Evolutionary conservation across 2,797 vertebrate species (phyloP), one percentile per base, ranked within the genome.

Genomic region (Calcarius lapponicus): DNA sequence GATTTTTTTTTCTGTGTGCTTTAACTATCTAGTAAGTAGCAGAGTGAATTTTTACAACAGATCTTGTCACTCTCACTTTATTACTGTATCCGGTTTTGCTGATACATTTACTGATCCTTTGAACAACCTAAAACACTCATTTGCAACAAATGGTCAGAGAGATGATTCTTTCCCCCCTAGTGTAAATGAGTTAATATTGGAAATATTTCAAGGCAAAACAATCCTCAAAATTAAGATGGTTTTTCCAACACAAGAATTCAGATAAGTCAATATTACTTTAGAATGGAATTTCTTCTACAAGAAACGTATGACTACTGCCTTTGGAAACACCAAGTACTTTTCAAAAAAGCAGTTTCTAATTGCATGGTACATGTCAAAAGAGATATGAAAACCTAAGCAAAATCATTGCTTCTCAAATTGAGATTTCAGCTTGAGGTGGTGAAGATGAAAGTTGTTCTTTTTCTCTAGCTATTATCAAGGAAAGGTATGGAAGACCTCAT

Each of bases 241-340:
- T 74, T 75, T 28, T 85, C 17, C 36, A 51, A n/a, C 8, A 7
- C 10, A 54, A 32, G 7, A 31, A 70, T 51, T 58, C 34, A 50
- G 17, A 3, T 36, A 62, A 71, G n/a, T 47, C 21, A 61, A 28
- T 47, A 64, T 10, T 66, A 50, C 5, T 43, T 81, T n/a, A 56
- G 64, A 91, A 84, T 13, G 1, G 10, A 67, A 51, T 60, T 74
- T 80, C 15, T 43, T 73, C 36, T 62, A 22, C n/a, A 58, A 64
- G 24, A 82, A 88, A 53, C 0, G 0, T 67, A 14, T 48, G 32
- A 19, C 6, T 56, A n/a, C 17, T 66, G 3, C 42, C n/a, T 71
- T 65, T 66, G 20, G 22, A 94, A 90, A 65, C 25, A 51, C 2
- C 6, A 72, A 14, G 5, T 65, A 1, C 2, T 62, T 83, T 66